Conservation (phyloP, 2,113 vertebrate genomes). For the Syrmaticus mikado region DNA sequence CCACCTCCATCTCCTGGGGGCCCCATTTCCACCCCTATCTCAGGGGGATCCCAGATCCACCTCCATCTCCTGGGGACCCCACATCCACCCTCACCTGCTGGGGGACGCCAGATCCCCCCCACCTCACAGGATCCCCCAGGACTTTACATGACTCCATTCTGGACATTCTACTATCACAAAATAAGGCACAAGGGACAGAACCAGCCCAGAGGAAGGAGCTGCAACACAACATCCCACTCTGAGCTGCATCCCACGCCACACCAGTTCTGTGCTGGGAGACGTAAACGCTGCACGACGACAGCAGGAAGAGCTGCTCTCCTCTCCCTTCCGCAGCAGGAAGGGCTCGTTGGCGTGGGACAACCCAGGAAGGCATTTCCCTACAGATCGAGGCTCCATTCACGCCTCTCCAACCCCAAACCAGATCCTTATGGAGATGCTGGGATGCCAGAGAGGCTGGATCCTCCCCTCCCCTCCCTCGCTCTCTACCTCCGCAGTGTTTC, state of each 20-base stretch:
- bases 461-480: not conserved
- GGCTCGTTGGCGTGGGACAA: not conserved
- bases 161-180: not conserved
- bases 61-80: no score
- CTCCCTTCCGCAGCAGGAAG: not conserved
- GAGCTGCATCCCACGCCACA: not conserved
- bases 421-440: not conserved
- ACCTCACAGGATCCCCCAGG: not conserved
- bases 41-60: no score
- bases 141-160: not conserved
- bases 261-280: not conserved
- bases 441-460: not conserved
- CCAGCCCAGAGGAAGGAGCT: not conserved
- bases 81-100: not conserved
- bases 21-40: no score
- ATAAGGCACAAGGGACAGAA: not conserved
- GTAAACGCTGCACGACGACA: not conserved
- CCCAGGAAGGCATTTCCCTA: not conserved
- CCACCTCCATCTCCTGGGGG: no score
- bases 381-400: not conserved
- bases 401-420: not conserved
- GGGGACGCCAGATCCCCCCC: not conserved
- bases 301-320: not conserved
- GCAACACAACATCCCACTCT: not conserved
- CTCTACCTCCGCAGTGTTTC: not conserved